Evolutionary conservation across 2,888 invertebrate species (phyloP).

Genomic region (Argyresthia albistria): DNA sequence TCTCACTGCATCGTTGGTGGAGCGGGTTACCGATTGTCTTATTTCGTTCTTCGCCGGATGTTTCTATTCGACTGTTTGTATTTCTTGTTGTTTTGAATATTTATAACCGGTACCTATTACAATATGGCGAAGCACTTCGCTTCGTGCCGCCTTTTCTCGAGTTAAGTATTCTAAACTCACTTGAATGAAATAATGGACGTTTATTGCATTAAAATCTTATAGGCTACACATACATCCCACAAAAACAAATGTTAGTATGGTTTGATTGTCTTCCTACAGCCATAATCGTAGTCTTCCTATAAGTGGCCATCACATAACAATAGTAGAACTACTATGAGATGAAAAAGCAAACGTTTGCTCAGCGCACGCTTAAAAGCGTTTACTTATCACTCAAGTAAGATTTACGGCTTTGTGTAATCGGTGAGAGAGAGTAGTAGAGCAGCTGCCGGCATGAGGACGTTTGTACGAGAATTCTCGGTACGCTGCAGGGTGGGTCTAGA

Average conservation of each 20-base stretch:
- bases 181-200: too few relatives aligned
- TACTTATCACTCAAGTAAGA: slow-evolving; percentile 35
- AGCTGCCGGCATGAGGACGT: slow-evolving; percentile 35
- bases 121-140: not conserved
- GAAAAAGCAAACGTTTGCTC: slow-evolving; percentile 1
- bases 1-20: slow-evolving; percentile 36
- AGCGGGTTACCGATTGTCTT: slow-evolving; percentile 42
- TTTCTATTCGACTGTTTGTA: slow-evolving; percentile 35
- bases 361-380: not conserved
- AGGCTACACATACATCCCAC: too few relatives aligned
- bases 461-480: slow-evolving; percentile 21
- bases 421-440: slow-evolving; percentile 7
- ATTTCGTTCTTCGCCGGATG: slow-evolving; percentile 53
- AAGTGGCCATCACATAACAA: too few relatives aligned
- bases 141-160: not conserved
- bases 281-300: not conserved
- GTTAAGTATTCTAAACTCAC: not conserved
- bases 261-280: not conserved
- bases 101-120: not conserved
- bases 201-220: too few relatives aligned
- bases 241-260: too few relatives aligned
- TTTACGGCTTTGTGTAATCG: slow-evolving; percentile 27
- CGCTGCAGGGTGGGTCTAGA: slow-evolving; percentile 18
- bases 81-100: slow-evolving; percentile 13
- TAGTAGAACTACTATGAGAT: not conserved